Evolutionary conservation across 1,140 invertebrate genomes (phyloP).

Genomic region (Philaenus spumarius): DNA sequence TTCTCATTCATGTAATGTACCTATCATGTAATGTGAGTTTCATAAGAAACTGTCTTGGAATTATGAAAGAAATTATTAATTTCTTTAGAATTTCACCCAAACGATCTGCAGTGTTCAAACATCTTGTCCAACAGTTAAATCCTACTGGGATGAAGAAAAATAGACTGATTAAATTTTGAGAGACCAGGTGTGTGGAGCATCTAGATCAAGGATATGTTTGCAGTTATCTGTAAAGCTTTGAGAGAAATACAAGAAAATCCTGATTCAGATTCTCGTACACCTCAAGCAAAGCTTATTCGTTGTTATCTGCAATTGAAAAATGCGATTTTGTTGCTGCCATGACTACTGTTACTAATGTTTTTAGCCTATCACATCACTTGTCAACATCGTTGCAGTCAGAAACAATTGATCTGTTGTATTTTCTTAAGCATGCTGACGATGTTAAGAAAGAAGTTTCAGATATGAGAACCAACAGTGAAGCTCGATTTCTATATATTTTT

Average conservation of each 20-base stretch:
- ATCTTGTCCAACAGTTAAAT: neutral
- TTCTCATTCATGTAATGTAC: constrained; percentile 17
- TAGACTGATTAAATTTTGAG: constrained; percentile 18
- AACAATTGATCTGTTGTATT: constrained; percentile 9
- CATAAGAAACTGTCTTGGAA: constrained; percentile 20
- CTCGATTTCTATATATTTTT: too few species aligned
- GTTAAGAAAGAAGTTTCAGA: too few species aligned
- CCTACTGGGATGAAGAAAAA: constrained; percentile 10
- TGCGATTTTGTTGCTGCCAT: constrained; percentile 15
- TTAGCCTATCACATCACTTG: constrained; percentile 13
- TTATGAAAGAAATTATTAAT: constrained; percentile 14
- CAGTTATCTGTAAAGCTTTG: constrained; percentile 11
- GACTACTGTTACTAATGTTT: constrained; percentile 1
- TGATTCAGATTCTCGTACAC: constrained; percentile 14
- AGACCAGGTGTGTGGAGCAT: constrained; percentile 20
- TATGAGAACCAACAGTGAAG: neutral
- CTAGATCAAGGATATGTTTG: constrained; percentile 17
- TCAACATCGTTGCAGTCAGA: constrained; percentile 12
- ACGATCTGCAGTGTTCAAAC: constrained; percentile 5
- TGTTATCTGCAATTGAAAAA: constrained; percentile 7
- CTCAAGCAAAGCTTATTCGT: too few species aligned
- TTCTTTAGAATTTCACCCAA: constrained; percentile 14
- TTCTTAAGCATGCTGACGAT: constrained; percentile 1
- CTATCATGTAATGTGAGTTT: too few species aligned
- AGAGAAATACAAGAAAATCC: constrained; percentile 12